Evolutionary conservation across 2,113 vertebrate genomes (phyloP), one percentile per base, ranked within the genome.

Genomic region (Mellivora capensis): DNA sequence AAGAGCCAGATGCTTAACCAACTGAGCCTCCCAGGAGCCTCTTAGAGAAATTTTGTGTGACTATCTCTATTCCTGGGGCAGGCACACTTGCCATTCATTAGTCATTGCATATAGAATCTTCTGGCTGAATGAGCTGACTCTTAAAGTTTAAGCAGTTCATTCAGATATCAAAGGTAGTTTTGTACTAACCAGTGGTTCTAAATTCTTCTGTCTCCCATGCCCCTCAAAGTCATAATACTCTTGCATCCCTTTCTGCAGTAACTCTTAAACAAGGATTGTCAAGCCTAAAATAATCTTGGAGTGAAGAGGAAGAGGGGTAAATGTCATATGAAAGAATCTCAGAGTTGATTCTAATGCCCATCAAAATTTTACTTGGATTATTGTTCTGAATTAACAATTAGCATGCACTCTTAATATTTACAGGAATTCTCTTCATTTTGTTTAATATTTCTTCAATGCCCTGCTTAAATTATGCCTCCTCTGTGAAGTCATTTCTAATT

Each of bases 321-420:
- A 14, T 72, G 67, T 1, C 57, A 71, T 81, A 87, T 52, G 90
- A 87, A 96, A 95, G 62, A 91, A 64, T 1, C 12, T 89, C 29
- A 44, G 2, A 90, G 29, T 89, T 87, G 23, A 87, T 67, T 79
- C 39, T 76, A 80, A 20, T 31, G 21, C 3, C 44, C 37, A 47
- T 64, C 80, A 62, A 64, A 77, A 20, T 86, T 84, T 47, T 91
- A 87, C 44, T 79, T 93, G 15, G 5, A 20, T 74, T 85, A 74
- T 72, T 91, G 12, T 52, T 87, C 59, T 86, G 37, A 92, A 93
- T 39, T 52, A 87, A 90, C n/a, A 83, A 74, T 74, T 87, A 93
- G 12, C 59, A 81, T 3, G 37, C 84, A 31, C 20, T 91, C 64
- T 97, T 76, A 57, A 71, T 90, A 64, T 64, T 93, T 62, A 87